Evolutionary conservation across 2,797 vertebrate genomes (phyloP), one percentile per base, ranked within the genome.

Genomic region (Crocodylus rhombifer): DNA sequence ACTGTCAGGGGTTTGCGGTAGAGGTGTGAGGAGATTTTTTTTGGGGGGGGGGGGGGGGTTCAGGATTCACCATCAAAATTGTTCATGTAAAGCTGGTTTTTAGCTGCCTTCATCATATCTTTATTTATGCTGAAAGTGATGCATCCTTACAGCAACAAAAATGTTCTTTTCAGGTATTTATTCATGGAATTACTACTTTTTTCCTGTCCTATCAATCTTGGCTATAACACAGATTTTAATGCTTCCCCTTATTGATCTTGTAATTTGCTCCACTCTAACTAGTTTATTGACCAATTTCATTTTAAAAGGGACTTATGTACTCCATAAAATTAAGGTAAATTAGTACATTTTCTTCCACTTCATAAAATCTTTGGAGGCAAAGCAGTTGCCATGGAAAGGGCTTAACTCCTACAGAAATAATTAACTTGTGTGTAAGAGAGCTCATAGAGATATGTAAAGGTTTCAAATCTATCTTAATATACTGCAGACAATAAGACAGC

Each of bases 241-340:
- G 13, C 63, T 26, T 17, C 36, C 20, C 51, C 14, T 80, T 73
- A 86, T 63, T 77, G 82, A 96, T 82, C 87, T 79, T 90, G 51
- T 80, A 69, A 36, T 82, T 93, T 86, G 81, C 36, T 88, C 15
- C 58, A 80, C 87, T 58, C 82, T 80, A 56, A 81, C 7, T 91
- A 42, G 17, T 95, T 97, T 95, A 90, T 73, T 61, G 86, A 90
- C 21, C 60, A 28, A 89, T 88, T 94, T 95, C 2, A 91, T 91
- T 95, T 88, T 71, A 77, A 91, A 92, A 90, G 83, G 20, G 16
- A 6, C 26, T 90, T 60, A n/a, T 65, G 62, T 82, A 92, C 51
- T 89, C 80, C 51, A 73, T 82, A 93, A 91, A 90, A 90, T 93
- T 92, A 89, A 94, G 77, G 74, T 81, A 95, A 96, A 89, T 92